Conservation (phyloP, 2,888 invertebrate species). For the Norana najaformis region DNA sequence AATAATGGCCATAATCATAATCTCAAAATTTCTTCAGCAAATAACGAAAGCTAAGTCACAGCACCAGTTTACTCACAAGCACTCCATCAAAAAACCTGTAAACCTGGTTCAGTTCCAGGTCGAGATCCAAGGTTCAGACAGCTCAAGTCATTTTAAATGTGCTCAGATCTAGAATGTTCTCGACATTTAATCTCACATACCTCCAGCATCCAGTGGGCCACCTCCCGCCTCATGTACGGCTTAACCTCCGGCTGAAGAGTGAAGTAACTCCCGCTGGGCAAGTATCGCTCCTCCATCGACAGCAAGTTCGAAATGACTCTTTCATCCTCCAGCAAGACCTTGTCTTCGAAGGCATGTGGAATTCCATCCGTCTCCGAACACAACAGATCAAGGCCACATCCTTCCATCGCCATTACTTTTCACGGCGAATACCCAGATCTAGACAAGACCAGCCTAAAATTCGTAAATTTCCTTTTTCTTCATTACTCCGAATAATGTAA, state of each 20-base stretch:
- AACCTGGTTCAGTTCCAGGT: no score
- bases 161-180: no score
- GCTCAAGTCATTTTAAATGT: no score
- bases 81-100: no score
- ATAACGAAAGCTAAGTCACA: not conserved
- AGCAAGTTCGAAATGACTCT: not conserved
- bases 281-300: not conserved
- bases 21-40: not conserved
- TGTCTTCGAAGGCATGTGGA: not conserved
- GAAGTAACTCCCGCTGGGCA: not conserved
- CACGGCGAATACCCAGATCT: not conserved
- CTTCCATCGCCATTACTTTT: conserved; percentile 9
- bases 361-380: not conserved
- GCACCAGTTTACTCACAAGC: no score
- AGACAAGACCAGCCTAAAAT: not conserved
- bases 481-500: no score
- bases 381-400: not conserved
- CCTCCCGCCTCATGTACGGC: conserved; percentile 15
- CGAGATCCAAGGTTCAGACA: no score
- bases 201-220: conserved; percentile 15
- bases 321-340: not conserved
- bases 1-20: not conserved
- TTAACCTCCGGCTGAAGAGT: not conserved
- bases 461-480: not conserved
- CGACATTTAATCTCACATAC: conserved; percentile 14